phyloP scores from a whole-genome alignment of 1,140 invertebrate genomes.

The Ridgeia piscesae region DNA sequence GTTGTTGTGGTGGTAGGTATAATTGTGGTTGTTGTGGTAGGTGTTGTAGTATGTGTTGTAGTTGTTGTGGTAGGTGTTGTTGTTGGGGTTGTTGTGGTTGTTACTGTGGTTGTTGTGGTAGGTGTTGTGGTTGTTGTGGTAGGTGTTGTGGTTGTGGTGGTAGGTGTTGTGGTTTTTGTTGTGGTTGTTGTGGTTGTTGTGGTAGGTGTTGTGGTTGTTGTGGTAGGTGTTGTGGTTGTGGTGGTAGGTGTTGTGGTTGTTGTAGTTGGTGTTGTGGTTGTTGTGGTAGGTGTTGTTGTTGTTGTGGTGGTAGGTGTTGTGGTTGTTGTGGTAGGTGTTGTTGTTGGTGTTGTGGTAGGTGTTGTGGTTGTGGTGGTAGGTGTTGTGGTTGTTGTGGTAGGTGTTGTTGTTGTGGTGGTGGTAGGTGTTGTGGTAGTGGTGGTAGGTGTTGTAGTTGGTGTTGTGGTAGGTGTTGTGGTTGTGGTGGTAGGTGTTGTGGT shows the following conservation, averaged over 20 bases:
- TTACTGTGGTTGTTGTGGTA: background rate
- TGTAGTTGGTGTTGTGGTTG: background rate
- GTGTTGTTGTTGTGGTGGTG: background rate
- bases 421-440: constrained; percentile 1
- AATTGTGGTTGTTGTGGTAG: no score
- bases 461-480: background rate
- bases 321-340: background rate
- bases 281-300: background rate
- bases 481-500: background rate
- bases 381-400: background rate
- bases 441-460: background rate
- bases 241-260: background rate
- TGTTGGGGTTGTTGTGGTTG: background rate
- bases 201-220: background rate
- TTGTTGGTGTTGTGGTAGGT: background rate
- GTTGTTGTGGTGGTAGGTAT: no score
- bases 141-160: background rate
- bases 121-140: background rate
- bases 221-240: background rate
- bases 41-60: no score
- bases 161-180: background rate
- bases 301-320: background rate
- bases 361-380: background rate
- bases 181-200: background rate
- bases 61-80: no score